phyloP scores from a whole-genome alignment of 2,113 vertebrate genomes.

The Athene cunicularia region DNA sequence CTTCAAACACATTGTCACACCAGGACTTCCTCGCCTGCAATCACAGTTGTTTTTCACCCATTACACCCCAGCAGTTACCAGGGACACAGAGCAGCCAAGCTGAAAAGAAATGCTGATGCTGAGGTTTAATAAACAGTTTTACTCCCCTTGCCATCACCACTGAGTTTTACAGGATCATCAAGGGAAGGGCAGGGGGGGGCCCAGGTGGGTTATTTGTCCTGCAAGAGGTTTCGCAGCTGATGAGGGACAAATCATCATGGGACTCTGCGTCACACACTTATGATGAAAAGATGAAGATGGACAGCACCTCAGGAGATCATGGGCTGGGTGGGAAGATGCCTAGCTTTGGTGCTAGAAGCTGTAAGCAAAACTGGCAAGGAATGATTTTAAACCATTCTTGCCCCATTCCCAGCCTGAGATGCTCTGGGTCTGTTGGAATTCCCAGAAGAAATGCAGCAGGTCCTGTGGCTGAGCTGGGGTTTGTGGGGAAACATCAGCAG shows the following conservation, averaged over 20 bases:
- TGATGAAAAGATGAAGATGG: slow-evolving; percentile 22
- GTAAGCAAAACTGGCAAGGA: background rate
- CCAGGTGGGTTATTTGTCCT: background rate
- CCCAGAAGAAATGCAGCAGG: background rate
- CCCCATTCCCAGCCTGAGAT: background rate
- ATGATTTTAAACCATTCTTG: background rate
- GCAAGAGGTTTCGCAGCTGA: background rate
- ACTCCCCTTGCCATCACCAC: background rate
- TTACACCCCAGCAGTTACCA: background rate
- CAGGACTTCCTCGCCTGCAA: background rate
- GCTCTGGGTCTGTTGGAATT: background rate
- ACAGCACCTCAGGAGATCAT: background rate
- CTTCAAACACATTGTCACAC: background rate
- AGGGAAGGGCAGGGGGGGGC: background rate
- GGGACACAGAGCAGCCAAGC: background rate
- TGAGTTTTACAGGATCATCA: background rate
- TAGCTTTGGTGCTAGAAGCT: background rate
- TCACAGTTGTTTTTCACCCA: background rate
- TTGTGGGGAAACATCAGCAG: background rate
- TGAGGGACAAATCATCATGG: background rate
- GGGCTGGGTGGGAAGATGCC: background rate
- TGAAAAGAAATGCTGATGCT: background rate
- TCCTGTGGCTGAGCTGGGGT: background rate
- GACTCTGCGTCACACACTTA: background rate
- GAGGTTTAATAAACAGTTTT: background rate